Conservation (phyloP, 2,797 vertebrate genomes). For the Lacerta bilineata region DNA sequence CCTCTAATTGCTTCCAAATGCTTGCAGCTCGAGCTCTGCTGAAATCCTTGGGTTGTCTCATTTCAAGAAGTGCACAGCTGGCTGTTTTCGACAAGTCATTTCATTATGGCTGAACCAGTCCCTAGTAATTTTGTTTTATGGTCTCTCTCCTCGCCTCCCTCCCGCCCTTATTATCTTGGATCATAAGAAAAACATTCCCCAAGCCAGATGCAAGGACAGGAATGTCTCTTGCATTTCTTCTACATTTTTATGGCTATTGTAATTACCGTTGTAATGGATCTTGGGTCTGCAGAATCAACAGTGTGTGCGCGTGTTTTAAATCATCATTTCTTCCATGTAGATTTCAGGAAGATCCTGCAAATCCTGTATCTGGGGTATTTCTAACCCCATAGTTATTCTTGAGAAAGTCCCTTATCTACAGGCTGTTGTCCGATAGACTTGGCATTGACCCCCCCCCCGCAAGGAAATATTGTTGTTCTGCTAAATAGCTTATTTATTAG, state of each 20-base stretch:
- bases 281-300: slow-evolving; percentile 43
- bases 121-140: slow-evolving; percentile 70
- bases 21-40: slow-evolving; percentile 75
- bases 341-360: slow-evolving; percentile 26
- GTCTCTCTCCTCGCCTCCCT: slow-evolving; percentile 20
- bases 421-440: neutral
- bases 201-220: slow-evolving; percentile 66
- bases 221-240: slow-evolving; percentile 42
- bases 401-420: slow-evolving; percentile 4
- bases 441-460: no score
- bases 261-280: slow-evolving; percentile 40
- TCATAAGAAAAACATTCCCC: slow-evolving; percentile 75
- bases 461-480: neutral
- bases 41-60: slow-evolving; percentile 64
- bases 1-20: slow-evolving; percentile 81
- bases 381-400: slow-evolving; percentile 13
- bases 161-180: slow-evolving; percentile 52
- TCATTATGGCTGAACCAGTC: slow-evolving; percentile 71
- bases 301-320: slow-evolving; percentile 20
- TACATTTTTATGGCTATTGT: slow-evolving; percentile 51
- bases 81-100: slow-evolving; percentile 69
- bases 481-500: neutral
- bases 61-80: slow-evolving; percentile 75
- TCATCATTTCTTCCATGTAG: neutral
- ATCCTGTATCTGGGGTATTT: slow-evolving; percentile 21